Evolutionary conservation across 2,797 vertebrate species (phyloP).

Genomic region (Macropus fuliginosus): DNA sequence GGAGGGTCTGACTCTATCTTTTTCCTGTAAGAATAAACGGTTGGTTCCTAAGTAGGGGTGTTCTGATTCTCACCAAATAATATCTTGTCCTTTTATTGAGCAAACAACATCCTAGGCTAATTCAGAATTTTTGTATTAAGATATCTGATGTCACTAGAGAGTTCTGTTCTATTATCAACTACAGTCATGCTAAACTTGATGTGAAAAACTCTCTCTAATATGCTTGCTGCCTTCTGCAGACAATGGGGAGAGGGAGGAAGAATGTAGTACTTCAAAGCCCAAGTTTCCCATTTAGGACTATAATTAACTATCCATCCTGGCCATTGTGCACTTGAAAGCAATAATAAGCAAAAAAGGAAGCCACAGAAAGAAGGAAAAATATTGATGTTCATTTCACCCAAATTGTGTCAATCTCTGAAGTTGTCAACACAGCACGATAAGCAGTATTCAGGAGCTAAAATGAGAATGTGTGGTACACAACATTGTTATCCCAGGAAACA

Average conservation of each 20-base stretch:
- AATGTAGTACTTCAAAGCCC: not conserved
- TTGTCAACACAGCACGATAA: conserved; percentile 45
- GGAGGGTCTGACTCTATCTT: not conserved
- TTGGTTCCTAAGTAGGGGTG: not conserved
- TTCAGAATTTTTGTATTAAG: conserved; percentile 45
- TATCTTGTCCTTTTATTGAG: not conserved
- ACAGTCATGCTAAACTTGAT: conserved; percentile 35
- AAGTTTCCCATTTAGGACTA: conserved; percentile 59
- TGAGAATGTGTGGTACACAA: conserved; percentile 52
- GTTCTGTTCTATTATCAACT: not conserved
- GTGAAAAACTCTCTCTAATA: conserved; percentile 52
- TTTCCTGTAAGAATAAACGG: not conserved
- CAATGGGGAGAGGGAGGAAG: conserved; percentile 7
- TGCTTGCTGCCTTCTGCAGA: conserved; percentile 44
- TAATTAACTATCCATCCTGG: conserved; percentile 56
- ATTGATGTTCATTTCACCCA: conserved; percentile 49
- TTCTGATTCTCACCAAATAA: not conserved
- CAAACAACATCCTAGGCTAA: not conserved
- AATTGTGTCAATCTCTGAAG: conserved; percentile 46
- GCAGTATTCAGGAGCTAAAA: conserved; percentile 49
- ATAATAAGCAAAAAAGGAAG: conserved; percentile 40
- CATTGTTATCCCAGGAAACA: conserved; percentile 52
- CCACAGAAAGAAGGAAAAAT: conserved; percentile 39
- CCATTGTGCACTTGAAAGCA: conserved; percentile 53
- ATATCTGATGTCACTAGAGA: conserved; percentile 35